These are phyloP conservation scores for Cherax quadricarinatus DNA, from an alignment of 1,140 invertebrate genomes.

Conservation along the genomic window DNA sequence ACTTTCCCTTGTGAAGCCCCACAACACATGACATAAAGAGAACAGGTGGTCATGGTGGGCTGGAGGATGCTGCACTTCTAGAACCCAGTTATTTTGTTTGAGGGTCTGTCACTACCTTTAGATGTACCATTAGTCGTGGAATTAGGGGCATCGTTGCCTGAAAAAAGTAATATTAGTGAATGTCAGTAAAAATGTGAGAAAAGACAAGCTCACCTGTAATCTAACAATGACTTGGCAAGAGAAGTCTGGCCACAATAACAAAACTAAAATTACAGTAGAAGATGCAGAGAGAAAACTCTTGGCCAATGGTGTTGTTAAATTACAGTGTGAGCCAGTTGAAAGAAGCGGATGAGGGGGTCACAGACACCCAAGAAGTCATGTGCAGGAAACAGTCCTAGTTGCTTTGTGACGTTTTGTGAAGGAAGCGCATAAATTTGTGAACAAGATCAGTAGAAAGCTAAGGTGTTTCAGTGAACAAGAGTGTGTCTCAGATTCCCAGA, in stretches of 20 bases:
- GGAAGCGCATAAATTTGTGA: slow-evolving; percentile 56
- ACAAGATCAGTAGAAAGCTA: slow-evolving; percentile 13
- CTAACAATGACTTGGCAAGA: slow-evolving; percentile 40
- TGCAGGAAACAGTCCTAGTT: slow-evolving; percentile 66
- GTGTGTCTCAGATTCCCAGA: slow-evolving; percentile 26
- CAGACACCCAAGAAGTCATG: slow-evolving; percentile 70
- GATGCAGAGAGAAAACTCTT: slow-evolving; percentile 25
- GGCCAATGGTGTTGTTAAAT: slow-evolving; percentile 15
- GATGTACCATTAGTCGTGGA: slow-evolving; percentile 74
- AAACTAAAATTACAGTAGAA: slow-evolving; percentile 12
- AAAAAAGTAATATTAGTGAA: slow-evolving; percentile 74
- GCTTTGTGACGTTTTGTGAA: slow-evolving; percentile 48
- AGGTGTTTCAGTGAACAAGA: slow-evolving; percentile 1
- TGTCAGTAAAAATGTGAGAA: slow-evolving; percentile 63
- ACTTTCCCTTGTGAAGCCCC: slow-evolving; percentile 69
- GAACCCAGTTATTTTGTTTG: slow-evolving; percentile 73
- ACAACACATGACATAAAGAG: slow-evolving; percentile 45
- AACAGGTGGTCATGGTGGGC: slow-evolving; percentile 58
- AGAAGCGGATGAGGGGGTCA: slow-evolving; percentile 49
- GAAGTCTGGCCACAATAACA: background rate
- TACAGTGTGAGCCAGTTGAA: slow-evolving; percentile 50
- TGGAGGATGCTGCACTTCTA: slow-evolving; percentile 49
- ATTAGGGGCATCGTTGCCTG: slow-evolving; percentile 74
- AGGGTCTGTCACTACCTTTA: slow-evolving; percentile 73
- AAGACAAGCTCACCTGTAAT: slow-evolving; percentile 56